Evolutionary conservation across 2,113 vertebrate species (phyloP).

Genomic region (Peromyscus maniculatus): DNA sequence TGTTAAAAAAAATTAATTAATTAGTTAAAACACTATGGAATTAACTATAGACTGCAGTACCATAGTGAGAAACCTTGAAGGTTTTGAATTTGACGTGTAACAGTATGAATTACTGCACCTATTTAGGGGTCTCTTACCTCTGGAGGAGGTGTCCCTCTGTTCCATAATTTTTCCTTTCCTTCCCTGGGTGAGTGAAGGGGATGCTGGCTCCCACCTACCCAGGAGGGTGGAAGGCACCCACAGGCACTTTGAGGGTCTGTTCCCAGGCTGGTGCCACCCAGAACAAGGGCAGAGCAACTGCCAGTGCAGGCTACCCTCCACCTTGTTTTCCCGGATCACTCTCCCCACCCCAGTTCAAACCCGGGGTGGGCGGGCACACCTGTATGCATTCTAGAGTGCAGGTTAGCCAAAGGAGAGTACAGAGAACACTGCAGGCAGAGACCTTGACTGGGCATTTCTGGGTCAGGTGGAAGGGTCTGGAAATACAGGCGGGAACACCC

Average conservation of each 20-base stretch:
- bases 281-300: not conserved
- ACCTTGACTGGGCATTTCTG: not conserved
- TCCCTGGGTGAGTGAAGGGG: not conserved
- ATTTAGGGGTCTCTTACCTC: not conserved
- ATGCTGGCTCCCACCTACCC: not conserved
- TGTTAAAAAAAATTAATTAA: not conserved
- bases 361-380: not conserved
- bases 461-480: not conserved
- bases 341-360: not conserved
- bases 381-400: too few relatives aligned
- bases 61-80: not conserved
- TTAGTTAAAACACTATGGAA: not conserved
- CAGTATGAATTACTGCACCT: not conserved
- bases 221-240: too few relatives aligned
- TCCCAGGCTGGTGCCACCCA: rapidly evolving
- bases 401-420: not conserved
- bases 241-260: not conserved
- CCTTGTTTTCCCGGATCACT: not conserved
- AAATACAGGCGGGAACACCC: rapidly evolving
- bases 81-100: not conserved
- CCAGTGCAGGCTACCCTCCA: not conserved
- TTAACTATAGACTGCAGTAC: not conserved
- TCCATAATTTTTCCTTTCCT: not conserved
- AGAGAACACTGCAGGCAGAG: not conserved
- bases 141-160: rapidly evolving